Percentiles rank a stretch among this genome's conserved stretches.
These are phyloP conservation scores for Tenthredo distinguenda DNA, from an alignment of 2,888 invertebrate species.

Conservation along the genomic window DNA sequence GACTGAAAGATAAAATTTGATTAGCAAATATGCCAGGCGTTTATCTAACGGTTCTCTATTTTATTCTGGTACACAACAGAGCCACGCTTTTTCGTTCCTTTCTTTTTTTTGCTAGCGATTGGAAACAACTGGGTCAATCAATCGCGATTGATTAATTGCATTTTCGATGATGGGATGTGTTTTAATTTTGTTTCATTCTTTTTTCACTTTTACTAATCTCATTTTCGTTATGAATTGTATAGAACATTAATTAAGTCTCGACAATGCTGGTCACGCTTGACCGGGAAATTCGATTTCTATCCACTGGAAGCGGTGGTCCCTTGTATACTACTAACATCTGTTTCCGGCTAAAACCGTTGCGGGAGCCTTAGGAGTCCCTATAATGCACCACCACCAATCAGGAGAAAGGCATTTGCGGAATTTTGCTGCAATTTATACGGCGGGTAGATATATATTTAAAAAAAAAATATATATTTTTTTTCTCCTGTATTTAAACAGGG, in stretches of 20 bases:
- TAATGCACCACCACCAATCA: neutral
- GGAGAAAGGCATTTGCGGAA: constrained; percentile 47
- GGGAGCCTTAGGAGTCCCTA: constrained; percentile 10
- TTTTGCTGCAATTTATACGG: constrained; percentile 45
- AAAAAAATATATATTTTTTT: neutral
- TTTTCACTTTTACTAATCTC: neutral
- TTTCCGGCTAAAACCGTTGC: constrained; percentile 21
- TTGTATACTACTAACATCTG: constrained; percentile 17
- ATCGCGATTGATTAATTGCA: neutral
- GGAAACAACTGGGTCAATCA: neutral
- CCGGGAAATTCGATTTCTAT: neutral
- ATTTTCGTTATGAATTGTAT: neutral
- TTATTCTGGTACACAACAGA: neutral
- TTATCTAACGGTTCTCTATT: neutral
- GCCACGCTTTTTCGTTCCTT: neutral
- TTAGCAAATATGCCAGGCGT: neutral
- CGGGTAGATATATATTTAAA: neutral
- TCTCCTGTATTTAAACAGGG: constrained; percentile 11
- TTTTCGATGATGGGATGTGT: neutral
- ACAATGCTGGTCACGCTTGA: neutral
- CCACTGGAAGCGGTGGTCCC: neutral
- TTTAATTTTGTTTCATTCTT: neutral
- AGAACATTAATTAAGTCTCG: neutral
- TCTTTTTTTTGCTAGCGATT: neutral
- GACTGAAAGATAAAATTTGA: neutral